Base-by-base conservation (phyloP, 2,888 invertebrate species). In the Autographa gamma region DNA sequence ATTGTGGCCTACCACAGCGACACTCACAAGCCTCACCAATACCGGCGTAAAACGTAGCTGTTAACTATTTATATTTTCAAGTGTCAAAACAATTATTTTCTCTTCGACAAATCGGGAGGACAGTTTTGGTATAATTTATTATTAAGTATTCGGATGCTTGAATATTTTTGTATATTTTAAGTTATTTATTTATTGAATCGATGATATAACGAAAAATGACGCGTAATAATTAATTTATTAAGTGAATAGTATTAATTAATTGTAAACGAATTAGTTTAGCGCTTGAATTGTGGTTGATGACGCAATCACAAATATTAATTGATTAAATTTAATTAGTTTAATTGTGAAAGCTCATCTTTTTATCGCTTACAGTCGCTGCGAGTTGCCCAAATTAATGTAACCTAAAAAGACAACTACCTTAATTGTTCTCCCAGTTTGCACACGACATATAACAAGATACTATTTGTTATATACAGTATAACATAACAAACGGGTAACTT, bases 401-500 rank as follows among this genome's bases (percentile, higher is more conserved):
- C 32, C 2, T 60, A 34, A 56, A 72, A 65, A 64, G 32, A 66
- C 60, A 77, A 69, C 54, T 67, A 63, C 52, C 71, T 25, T 79
- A 83, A 77, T 79, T 82, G 80, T 80, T 74, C 73, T 81, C 81
- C 73, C 80, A 79, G 79, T 63, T 80, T 82, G 79, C 81, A 81
- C 76, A 81, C 75, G 77, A 79, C 64, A 79, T 77, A 71, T 76
- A 74, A 71, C 66, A 70, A 68, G 34, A 38, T 32, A 73, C 65
- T 64, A 79, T 81, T 56, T 81, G 85, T 85, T 86, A 83, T 87
- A 85, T 85, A 77, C 79, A 77, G 68, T 75, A 74, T 80, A 82
- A 82, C 85, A 78, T 84, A 85, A 87, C 82, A 84, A 85, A 90
- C 90, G 89, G 90, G 90, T 92, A 48, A 48, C 83, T 80, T 85